Base-by-base conservation (phyloP, 2,888 invertebrate genomes). In the Gastracanthus pulcherrimus region DNA sequence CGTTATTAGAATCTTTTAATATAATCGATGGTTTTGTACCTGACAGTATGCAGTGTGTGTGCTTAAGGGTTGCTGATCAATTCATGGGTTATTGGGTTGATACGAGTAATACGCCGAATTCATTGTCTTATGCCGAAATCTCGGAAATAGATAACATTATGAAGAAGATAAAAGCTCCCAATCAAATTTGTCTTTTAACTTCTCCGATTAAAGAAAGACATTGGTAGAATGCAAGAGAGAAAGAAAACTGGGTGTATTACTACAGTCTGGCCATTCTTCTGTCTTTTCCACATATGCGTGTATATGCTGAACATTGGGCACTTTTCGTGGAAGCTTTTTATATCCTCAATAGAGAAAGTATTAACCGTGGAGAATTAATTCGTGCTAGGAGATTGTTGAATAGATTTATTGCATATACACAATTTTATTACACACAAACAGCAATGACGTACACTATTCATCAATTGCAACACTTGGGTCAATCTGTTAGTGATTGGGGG, bases 171-270 rank as follows among this genome's bases (percentile, higher is more conserved):
- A 78, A 78, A 76, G 76, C 71, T 31, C 72, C 80, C 7, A 55
- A 55, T 4, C 79, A 83, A 66, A 26, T 82, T 23, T 58, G 69
- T 11, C 45, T 82, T 48, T 66, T 82, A 13, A 45, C 81, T 5
- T 60, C 83, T 34, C 1, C 62, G 29, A 58, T 84, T 3, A 55
- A 60, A 41, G 80, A 83, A 9, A 70, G 79, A 9, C 48, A 19
- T 13, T 62, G 69, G 74, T 81, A 80, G 77, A 82, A 84, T 81
- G 75, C 83, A 38, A 64, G 76, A 23, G 84, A 83, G 66, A 84
- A 82, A 80, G 76, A 76, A 51, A 76, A 74, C 23, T 85, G 82
- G 81, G 51, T 86, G 6, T 45, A 84, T 9, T 84, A 76, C 26
- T 86, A 85, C 34, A 84, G 85, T 66, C 19, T 82, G 3, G 82